Evolutionary conservation across 2,797 vertebrate genomes (phyloP).

Genomic region (Thalassophryne amazonica): DNA sequence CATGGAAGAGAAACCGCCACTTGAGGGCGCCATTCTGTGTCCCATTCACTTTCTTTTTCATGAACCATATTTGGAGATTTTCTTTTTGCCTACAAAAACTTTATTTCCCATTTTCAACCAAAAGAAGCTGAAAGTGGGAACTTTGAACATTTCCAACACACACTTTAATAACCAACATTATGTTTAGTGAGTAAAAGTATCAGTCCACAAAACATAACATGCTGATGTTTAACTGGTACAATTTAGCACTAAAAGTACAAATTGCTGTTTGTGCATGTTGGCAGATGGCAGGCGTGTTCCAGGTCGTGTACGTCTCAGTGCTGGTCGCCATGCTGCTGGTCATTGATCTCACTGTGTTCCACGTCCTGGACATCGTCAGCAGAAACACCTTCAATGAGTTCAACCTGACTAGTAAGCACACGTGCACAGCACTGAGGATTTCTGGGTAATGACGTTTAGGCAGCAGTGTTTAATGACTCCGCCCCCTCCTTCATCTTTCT

Average conservation of each 20-base stretch:
- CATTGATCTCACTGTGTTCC: conserved; percentile 78
- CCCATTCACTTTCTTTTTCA: too few relatives aligned
- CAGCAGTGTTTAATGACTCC: too few relatives aligned
- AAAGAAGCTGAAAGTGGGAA: too few relatives aligned
- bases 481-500: background rate
- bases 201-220: background rate
- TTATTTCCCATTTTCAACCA: too few relatives aligned
- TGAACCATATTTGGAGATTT: background rate
- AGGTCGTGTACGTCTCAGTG: conserved; percentile 66
- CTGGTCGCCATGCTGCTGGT: conserved; percentile 69
- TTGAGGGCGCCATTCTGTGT: too few relatives aligned
- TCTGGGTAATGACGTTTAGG: conserved; percentile 2
- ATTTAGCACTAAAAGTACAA: background rate
- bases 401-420: background rate
- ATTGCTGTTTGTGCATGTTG: background rate
- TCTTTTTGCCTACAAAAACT: too few relatives aligned
- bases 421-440: too few relatives aligned
- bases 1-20: background rate
- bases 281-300: conserved; percentile 76
- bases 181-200: too few relatives aligned
- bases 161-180: too few relatives aligned
- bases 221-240: background rate
- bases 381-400: conserved; percentile 81
- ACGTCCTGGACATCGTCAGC: conserved; percentile 78
- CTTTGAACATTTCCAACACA: too few relatives aligned